These are phyloP conservation scores for Semnornis frantzii DNA, from an alignment of 2,113 vertebrate genomes.

Conservation along the genomic window DNA sequence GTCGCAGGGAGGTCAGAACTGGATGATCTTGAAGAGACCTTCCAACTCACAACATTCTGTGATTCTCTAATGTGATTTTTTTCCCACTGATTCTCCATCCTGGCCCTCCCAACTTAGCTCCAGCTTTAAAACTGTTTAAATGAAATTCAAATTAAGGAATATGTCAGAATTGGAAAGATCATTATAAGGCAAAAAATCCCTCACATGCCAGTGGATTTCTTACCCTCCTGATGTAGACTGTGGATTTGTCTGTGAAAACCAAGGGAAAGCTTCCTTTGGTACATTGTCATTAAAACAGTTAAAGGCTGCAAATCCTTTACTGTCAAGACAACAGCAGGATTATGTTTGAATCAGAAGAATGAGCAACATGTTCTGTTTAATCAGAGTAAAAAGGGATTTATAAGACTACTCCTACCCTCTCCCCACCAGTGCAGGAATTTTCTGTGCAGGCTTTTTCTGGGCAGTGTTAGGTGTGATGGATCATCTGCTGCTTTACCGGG, in stretches of 20 bases:
- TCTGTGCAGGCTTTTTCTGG: background rate
- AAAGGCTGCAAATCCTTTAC: constrained; percentile 37
- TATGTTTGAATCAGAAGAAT: constrained; percentile 38
- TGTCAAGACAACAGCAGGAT: constrained; percentile 38
- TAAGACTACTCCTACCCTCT: background rate
- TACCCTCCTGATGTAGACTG: background rate
- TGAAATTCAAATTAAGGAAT: background rate
- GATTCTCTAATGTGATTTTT: background rate
- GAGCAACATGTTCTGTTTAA: constrained; percentile 38
- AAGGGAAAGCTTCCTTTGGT: constrained; percentile 26
- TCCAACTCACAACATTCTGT: too few species aligned
- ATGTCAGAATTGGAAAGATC: background rate
- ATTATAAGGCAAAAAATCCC: constrained; percentile 5
- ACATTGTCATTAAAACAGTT: constrained; percentile 49
- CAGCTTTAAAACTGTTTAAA: background rate
- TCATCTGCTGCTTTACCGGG: background rate
- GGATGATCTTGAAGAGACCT: too few species aligned
- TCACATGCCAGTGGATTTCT: background rate
- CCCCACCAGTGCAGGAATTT: background rate
- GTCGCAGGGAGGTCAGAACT: too few species aligned
- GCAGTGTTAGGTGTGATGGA: background rate
- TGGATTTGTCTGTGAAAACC: constrained; percentile 23
- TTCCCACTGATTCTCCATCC: background rate
- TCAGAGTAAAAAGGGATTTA: constrained; percentile 38
- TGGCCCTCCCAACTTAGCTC: background rate